Evolutionary conservation across 2,113 vertebrate species (phyloP).

Genomic region (Rousettus leschenaultii): DNA sequence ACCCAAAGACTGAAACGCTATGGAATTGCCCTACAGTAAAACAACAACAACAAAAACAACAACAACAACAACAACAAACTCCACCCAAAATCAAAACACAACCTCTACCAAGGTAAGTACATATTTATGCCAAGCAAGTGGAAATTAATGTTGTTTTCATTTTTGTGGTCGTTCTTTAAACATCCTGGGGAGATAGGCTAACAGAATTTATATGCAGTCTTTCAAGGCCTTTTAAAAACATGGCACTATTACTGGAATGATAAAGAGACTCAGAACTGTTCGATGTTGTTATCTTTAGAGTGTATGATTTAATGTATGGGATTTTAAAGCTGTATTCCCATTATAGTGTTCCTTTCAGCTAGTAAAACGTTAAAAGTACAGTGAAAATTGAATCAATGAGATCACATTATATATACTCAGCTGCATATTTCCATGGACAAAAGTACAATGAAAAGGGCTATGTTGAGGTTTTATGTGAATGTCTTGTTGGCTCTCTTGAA

Average conservation of each 20-base stretch:
- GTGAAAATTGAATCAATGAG: conserved; percentile 6
- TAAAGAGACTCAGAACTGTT: background rate
- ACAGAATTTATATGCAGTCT: conserved; percentile 62
- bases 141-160: conserved; percentile 25
- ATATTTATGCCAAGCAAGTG: conserved; percentile 9
- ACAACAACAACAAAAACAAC: too few species aligned
- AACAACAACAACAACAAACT: too few species aligned
- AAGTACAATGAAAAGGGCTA: background rate
- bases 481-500: background rate
- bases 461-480: background rate
- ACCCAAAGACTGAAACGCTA: background rate
- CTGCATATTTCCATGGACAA: background rate
- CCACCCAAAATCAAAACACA: background rate
- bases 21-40: background rate
- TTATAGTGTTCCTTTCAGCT: conserved; percentile 7
- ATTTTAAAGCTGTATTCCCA: conserved; percentile 19
- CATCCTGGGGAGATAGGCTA: conserved; percentile 52
- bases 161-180: background rate
- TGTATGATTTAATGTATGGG: background rate
- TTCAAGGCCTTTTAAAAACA: conserved; percentile 35
- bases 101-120: background rate
- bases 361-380: conserved; percentile 6
- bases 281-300: background rate
- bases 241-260: conserved; percentile 23
- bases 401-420: background rate